These are phyloP conservation scores for Smutsia temminckii DNA, from an alignment of 2,797 vertebrate species.

Conservation along the genomic window DNA sequence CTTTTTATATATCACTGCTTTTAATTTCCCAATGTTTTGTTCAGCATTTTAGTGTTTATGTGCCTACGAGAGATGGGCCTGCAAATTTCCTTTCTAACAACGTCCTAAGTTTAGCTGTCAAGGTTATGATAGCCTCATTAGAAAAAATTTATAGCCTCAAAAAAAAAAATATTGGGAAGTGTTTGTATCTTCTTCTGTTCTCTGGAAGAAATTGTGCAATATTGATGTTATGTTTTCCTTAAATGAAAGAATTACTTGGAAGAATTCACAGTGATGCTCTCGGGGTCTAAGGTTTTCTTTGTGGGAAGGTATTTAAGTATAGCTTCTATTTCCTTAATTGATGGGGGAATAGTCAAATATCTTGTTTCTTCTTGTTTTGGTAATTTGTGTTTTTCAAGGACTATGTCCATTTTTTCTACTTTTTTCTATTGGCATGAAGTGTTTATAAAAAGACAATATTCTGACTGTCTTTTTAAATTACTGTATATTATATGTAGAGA, in stretches of 20 bases:
- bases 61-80: not conserved
- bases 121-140: not conserved
- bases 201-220: not conserved
- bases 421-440: not conserved
- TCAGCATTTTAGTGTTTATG: not conserved
- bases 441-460: not conserved
- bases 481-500: not conserved
- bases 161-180: not conserved
- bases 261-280: not conserved
- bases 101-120: not conserved
- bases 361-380: not conserved
- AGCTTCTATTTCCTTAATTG: not conserved
- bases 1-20: not conserved
- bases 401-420: not conserved
- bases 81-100: not conserved
- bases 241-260: not conserved
- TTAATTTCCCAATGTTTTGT: not conserved
- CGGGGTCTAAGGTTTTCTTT: not conserved
- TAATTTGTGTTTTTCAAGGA: not conserved
- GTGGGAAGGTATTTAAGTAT: not conserved
- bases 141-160: too few species aligned
- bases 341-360: not conserved
- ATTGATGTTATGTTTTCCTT: not conserved
- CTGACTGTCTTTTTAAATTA: not conserved
- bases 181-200: not conserved